Percentiles rank a stretch among this genome's conserved stretches.
These are phyloP conservation scores for Anhinga rufa DNA, from an alignment of 2,113 vertebrate species.

Conservation along the genomic window DNA sequence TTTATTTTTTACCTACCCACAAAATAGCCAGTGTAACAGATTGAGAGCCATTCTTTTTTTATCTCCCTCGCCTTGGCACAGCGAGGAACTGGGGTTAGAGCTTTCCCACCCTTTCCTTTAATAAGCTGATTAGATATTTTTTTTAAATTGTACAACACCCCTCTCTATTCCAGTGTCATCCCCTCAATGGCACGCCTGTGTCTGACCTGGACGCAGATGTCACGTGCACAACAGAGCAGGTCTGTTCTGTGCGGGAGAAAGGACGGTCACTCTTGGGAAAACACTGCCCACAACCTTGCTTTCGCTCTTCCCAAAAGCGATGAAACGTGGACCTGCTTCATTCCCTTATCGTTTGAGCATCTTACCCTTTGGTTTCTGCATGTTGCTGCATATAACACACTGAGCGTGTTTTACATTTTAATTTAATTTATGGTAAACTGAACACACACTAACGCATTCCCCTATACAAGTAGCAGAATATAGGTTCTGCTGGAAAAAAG, in stretches of 20 bases:
- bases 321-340: background rate
- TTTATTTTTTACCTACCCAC: background rate
- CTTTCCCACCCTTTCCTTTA: background rate
- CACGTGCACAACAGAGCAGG: background rate
- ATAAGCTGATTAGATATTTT: background rate
- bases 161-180: background rate
- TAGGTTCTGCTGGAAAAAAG: background rate
- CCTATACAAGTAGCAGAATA: background rate
- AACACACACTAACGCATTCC: background rate
- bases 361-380: background rate
- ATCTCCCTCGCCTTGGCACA: background rate
- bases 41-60: background rate
- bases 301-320: background rate
- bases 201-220: rapidly evolving
- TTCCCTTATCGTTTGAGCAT: background rate
- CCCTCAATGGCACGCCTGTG: too few species aligned
- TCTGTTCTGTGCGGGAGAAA: background rate
- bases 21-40: background rate
- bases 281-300: background rate
- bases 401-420: rapidly evolving
- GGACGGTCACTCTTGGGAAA: background rate
- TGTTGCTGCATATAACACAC: background rate
- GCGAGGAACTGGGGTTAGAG: background rate
- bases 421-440: background rate
- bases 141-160: background rate